Base-by-base conservation (phyloP, 2,113 vertebrate genomes). In the Hiodon tergisus region DNA sequence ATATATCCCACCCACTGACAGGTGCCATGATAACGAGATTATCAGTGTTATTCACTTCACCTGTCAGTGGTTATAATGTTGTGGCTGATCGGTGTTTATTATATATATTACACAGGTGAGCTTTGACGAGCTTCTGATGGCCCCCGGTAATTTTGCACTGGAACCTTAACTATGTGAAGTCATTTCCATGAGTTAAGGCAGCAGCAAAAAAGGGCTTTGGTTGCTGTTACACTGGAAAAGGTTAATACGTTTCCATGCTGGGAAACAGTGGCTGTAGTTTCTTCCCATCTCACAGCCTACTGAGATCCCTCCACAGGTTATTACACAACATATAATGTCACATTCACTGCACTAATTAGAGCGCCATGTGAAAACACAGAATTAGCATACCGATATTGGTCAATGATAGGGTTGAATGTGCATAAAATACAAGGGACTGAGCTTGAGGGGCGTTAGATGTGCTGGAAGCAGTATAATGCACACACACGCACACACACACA, bases 401-500 rank as follows among this genome's bases (percentile, higher is more conserved):
- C 6, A 52, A 63, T 50, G 6, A 63, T 53, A 6, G 60, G 50
- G 63, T 11, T 9, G 11, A 50, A 13, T 2, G 13, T 16, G 13
- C 2, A 2, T 61, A 58, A 57, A 13, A 13, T 68, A 0, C 13
- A 46, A 46, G 66, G 31, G 31, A 31, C 31, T 31, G 31, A 31
- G 31, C 31, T 31, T 31, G 2, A 31, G 31, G 31, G 31, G 31
- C 31, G 31, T 31, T 31, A 31, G 31, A 31, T 31, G 31, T 31
- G 53, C 53, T 58, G 17, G 57, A 57, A 71, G 53, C 72, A 76
- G 79, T 47, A 47, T 17, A 16, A 48, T 76, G 52, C 70, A 46
- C 10, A 66, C 17, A 53, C 67, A 53, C 13, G n/a, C 1, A 69
- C 67, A 69, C 51, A 69, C 51, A 69, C 51, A 16, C 13, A 52